Evolutionary conservation across 2,113 vertebrate species (phyloP).

Genomic region (Addax nasomaculatus): DNA sequence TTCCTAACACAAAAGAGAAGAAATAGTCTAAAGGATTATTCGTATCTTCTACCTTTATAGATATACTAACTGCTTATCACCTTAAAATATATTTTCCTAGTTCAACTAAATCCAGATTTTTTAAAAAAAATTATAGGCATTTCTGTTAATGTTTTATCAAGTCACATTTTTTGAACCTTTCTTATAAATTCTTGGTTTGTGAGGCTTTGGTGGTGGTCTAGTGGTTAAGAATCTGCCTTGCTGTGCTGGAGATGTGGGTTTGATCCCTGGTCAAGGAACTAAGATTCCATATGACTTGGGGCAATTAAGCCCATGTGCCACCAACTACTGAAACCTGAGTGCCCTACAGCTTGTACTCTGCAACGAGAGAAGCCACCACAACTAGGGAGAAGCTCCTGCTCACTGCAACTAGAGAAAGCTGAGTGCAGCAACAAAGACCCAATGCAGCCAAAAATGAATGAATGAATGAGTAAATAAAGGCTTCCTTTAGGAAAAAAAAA

Average conservation of each 20-base stretch:
- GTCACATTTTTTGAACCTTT: not conserved
- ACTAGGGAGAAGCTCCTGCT: not conserved
- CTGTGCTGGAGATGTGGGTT: not conserved
- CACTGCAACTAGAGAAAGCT: not conserved
- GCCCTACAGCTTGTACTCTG: not conserved
- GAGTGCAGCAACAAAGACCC: not conserved
- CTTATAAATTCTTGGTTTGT: not conserved
- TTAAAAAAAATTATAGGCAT: not conserved
- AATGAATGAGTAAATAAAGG: not conserved
- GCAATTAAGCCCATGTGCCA: accelerated
- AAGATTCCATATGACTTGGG: not conserved
- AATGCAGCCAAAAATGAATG: not conserved
- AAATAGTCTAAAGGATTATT: not conserved
- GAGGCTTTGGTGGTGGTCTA: not conserved
- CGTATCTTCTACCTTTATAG: not conserved
- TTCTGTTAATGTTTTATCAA: not conserved
- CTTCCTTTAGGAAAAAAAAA: not conserved
- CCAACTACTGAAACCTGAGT: not conserved
- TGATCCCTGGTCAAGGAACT: not conserved
- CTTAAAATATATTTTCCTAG: not conserved
- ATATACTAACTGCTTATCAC: not conserved
- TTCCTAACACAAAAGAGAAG: slow-evolving; percentile 12
- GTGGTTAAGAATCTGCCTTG: not conserved
- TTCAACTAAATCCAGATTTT: slow-evolving; percentile 6
- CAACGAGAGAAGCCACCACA: not conserved